Percentiles rank a stretch among this genome's conserved stretches.
These are phyloP conservation scores for Pseudomyrmex gracilis DNA, from an alignment of 1,140 invertebrate species.

Conservation along the genomic window DNA sequence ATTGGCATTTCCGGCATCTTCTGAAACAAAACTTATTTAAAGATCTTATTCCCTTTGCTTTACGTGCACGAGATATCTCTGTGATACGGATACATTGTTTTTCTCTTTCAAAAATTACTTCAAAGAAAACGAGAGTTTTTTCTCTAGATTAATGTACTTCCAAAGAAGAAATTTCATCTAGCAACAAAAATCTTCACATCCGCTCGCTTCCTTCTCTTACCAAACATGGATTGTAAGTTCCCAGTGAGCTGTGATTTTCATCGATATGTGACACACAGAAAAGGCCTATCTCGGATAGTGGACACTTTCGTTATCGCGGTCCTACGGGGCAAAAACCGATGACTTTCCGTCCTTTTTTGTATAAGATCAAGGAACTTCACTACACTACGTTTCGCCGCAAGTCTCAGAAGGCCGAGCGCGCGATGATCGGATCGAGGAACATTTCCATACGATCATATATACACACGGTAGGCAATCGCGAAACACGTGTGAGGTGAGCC, in stretches of 20 bases:
- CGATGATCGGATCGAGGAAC: neutral
- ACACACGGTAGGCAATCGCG: neutral
- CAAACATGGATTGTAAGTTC: neutral
- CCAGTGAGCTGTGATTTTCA: neutral
- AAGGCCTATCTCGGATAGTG: neutral
- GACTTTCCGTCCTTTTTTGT: neutral
- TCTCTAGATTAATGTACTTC: neutral
- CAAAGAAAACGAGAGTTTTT: neutral
- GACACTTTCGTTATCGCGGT: neutral
- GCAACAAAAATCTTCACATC: neutral
- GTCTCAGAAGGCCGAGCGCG: neutral
- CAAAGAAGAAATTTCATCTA: conserved; percentile 5
- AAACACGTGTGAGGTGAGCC: neutral
- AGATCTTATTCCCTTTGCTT: too few species aligned
- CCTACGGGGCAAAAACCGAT: conserved; percentile 11
- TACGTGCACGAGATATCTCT: neutral
- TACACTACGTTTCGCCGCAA: neutral
- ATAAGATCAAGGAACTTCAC: neutral
- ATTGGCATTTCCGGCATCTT: conserved; percentile 14
- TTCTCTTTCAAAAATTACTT: too few species aligned
- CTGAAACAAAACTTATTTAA: neutral
- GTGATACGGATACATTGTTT: neutral
- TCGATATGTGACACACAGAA: neutral
- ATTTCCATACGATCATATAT: conserved; percentile 19
- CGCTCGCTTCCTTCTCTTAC: neutral